A percentile compares a stretch with the other conserved stretches of the same genome.
Conservation (phyloP, 1,140 invertebrate species). For the Saccostrea glomerata region DNA sequence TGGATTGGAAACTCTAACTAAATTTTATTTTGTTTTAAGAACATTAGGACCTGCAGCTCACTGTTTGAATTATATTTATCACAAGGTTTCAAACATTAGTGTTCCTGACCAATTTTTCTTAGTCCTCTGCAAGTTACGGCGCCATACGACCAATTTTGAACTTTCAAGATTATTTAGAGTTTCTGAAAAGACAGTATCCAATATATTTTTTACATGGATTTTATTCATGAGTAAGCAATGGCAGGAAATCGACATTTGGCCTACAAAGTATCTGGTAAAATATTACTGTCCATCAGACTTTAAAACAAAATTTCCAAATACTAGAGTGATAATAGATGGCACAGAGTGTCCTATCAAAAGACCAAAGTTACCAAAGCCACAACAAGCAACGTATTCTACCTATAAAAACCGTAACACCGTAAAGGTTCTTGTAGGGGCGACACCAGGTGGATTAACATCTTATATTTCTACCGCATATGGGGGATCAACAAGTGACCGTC, state of each 20-base stretch:
- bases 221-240: constrained; percentile 42
- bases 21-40: constrained; percentile 53
- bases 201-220: too few relatives aligned
- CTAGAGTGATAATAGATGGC: too few relatives aligned
- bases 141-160: too few relatives aligned
- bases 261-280: constrained; percentile 37
- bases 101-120: background rate
- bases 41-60: constrained; percentile 55
- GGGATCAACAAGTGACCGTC: constrained; percentile 58
- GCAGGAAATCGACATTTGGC: constrained; percentile 53
- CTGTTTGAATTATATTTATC: constrained; percentile 50
- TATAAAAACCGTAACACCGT: constrained; percentile 70
- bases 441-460: constrained; percentile 60
- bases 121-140: too few relatives aligned
- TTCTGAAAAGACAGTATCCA: too few relatives aligned
- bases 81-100: constrained; percentile 40
- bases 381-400: constrained; percentile 58
- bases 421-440: constrained; percentile 58
- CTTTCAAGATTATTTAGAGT: too few relatives aligned
- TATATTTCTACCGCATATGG: constrained; percentile 57
- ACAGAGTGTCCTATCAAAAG: too few relatives aligned
- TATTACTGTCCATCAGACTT: constrained; percentile 57
- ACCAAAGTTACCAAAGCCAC: too few relatives aligned
- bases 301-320: too few relatives aligned
- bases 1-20: constrained; percentile 44